A percentile compares a stretch with the other conserved stretches of the same genome.
These are phyloP conservation scores for Accipiter superciliosus DNA, from an alignment of 2,797 vertebrate species.

Conservation along the genomic window DNA sequence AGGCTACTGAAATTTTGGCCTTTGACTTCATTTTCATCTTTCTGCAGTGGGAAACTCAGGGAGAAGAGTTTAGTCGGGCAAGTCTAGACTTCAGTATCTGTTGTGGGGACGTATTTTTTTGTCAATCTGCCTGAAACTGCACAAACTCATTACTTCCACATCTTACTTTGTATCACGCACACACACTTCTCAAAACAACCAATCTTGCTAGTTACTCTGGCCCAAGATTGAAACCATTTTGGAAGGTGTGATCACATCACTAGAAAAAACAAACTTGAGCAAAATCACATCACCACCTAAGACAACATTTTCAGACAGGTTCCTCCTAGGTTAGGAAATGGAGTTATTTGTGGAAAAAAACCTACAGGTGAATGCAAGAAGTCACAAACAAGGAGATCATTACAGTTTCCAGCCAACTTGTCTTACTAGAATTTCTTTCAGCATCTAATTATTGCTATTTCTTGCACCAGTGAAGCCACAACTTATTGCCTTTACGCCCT, in stretches of 20 bases:
- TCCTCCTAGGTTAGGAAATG: not conserved
- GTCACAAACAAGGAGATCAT: not conserved
- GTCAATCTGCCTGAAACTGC: not conserved
- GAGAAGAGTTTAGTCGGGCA: not conserved
- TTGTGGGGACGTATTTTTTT: not conserved
- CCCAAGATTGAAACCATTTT: not conserved
- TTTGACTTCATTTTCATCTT: not conserved
- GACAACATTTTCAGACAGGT: not conserved
- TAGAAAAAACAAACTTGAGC: not conserved
- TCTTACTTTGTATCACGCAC: not conserved
- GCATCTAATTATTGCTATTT: not conserved
- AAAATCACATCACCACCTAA: not conserved
- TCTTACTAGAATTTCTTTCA: not conserved
- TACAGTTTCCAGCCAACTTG: not conserved
- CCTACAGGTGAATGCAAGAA: not conserved
- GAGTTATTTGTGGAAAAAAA: not conserved
- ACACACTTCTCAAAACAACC: not conserved
- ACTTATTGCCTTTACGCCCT: not conserved
- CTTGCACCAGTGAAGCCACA: not conserved
- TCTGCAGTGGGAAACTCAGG: not conserved
- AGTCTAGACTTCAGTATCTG: not conserved
- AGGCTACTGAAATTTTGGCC: not conserved
- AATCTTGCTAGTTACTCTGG: not conserved
- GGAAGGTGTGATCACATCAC: not conserved
- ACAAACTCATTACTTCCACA: not conserved